These are phyloP conservation scores for Entelurus aequoreus DNA, from an alignment of 2,113 vertebrate species.

Conservation along the genomic window DNA sequence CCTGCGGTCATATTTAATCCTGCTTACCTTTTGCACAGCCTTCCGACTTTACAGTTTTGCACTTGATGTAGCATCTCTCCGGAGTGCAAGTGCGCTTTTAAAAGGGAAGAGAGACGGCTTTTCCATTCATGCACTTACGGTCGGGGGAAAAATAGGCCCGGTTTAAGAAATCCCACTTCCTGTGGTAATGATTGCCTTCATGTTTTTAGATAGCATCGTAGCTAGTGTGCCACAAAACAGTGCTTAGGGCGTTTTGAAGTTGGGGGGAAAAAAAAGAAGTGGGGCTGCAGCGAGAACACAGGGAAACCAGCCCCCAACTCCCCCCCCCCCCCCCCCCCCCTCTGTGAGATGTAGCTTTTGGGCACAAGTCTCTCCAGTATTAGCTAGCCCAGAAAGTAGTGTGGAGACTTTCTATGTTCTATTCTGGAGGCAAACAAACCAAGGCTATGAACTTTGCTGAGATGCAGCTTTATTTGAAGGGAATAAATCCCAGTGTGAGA, in stretches of 20 bases:
- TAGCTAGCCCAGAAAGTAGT: neutral
- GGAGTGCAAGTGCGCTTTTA: neutral
- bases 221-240: conserved; percentile 7
- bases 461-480: neutral
- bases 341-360: too few relatives aligned
- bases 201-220: neutral
- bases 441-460: neutral
- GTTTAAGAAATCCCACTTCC: conserved; percentile 5
- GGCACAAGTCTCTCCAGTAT: neutral
- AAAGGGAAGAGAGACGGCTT: neutral
- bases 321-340: too few relatives aligned
- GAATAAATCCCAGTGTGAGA: too few relatives aligned
- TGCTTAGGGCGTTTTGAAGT: conserved; percentile 18
- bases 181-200: conserved; percentile 36
- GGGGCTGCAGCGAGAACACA: too few relatives aligned
- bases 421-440: too few relatives aligned
- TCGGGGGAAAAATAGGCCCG: too few relatives aligned
- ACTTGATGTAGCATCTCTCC: neutral
- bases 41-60: neutral
- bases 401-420: too few relatives aligned
- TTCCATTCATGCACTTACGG: neutral
- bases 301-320: too few relatives aligned
- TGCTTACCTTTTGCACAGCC: neutral
- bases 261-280: too few relatives aligned
- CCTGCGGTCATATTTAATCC: neutral